Evolutionary conservation across 2,113 vertebrate genomes (phyloP).

Genomic region (Egretta garzetta): DNA sequence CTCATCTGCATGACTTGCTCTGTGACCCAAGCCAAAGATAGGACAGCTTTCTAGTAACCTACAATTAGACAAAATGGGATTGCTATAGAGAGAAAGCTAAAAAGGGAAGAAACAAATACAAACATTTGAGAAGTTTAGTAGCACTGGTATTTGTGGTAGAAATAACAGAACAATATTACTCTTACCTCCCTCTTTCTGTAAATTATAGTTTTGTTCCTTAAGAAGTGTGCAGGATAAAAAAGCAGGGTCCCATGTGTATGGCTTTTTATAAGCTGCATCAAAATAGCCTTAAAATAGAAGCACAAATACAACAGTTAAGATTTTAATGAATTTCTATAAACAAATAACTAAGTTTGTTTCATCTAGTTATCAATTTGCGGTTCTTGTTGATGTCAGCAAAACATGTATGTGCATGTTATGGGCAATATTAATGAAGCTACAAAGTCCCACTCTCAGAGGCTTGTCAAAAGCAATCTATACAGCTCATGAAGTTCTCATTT

Average conservation of each 20-base stretch:
- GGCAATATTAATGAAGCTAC: not conserved
- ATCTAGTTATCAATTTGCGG: not conserved
- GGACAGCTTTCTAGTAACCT: not conserved
- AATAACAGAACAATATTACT: not conserved
- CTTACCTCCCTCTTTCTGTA: conserved; percentile 67
- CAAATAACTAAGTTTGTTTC: not conserved
- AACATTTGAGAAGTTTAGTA: not conserved
- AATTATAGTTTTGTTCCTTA: conserved; percentile 27
- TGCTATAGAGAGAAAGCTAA: not conserved
- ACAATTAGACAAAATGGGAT: not conserved
- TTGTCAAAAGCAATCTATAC: not conserved
- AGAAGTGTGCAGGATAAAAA: not conserved
- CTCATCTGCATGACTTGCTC: not conserved
- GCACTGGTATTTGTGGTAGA: not conserved
- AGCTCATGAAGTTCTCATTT: not conserved
- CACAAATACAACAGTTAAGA: not conserved
- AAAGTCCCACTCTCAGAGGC: not conserved
- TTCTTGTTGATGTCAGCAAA: not conserved
- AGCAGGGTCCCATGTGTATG: conserved; percentile 8
- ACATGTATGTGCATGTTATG: not conserved
- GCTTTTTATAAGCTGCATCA: conserved; percentile 24
- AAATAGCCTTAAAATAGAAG: conserved; percentile 13
- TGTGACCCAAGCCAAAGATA: not conserved
- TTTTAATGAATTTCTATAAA: not conserved
- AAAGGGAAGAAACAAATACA: not conserved